These are phyloP conservation scores for Amblyraja radiata DNA, from an alignment of 2,797 vertebrate species.

Conservation along the genomic window DNA sequence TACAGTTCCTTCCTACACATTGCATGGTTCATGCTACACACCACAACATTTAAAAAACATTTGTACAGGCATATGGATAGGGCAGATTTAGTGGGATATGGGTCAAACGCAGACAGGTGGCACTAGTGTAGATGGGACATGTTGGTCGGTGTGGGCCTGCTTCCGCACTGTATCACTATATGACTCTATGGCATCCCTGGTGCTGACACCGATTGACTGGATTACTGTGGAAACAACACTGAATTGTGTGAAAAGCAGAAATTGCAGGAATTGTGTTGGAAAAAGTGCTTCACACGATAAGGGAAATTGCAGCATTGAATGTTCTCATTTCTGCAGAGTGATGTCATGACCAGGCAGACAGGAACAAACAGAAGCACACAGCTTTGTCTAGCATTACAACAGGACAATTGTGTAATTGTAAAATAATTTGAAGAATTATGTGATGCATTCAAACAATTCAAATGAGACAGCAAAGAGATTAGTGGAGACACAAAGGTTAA, in stretches of 20 bases:
- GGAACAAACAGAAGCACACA: not conserved
- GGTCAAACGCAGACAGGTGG: too few species aligned
- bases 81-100: too few species aligned
- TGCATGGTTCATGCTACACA: too few species aligned
- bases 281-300: not conserved
- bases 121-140: too few species aligned
- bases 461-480: not conserved
- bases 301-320: not conserved
- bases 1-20: too few species aligned
- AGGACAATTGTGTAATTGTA: not conserved
- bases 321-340: not conserved
- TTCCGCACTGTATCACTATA: too few species aligned
- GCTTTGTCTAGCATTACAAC: not conserved
- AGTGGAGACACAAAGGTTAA: not conserved
- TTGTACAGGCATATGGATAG: too few species aligned
- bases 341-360: not conserved
- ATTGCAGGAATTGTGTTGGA: not conserved
- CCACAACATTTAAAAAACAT: too few species aligned
- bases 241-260: not conserved
- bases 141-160: too few species aligned
- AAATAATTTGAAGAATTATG: not conserved
- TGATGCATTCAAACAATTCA: not conserved
- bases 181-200: too few species aligned
- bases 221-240: not conserved
- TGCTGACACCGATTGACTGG: not conserved